Conservation (phyloP, 2,113 vertebrate species). For the Monarcha castaneiventris region DNA sequence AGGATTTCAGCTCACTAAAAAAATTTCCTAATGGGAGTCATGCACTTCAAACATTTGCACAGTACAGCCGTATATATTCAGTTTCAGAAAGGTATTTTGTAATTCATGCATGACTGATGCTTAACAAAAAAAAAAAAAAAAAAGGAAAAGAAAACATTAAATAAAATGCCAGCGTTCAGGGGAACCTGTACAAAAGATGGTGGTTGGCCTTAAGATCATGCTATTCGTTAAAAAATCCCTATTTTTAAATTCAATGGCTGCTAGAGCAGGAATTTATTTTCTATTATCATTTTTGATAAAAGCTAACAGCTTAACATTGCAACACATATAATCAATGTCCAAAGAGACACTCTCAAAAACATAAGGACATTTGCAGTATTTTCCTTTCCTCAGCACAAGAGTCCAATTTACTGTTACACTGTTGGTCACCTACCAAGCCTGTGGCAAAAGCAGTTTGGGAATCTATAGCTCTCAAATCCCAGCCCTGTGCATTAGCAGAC, state of each 20-base stretch:
- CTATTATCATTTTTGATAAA: background rate
- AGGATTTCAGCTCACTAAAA: constrained; percentile 18
- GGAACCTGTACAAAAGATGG: background rate
- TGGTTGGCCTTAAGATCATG: background rate
- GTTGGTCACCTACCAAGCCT: background rate
- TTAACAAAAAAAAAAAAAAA: background rate
- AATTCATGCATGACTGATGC: background rate
- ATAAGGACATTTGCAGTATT: background rate
- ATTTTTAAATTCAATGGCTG: background rate
- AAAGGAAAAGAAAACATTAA: background rate
- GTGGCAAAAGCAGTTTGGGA: background rate
- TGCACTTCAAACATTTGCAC: constrained; percentile 6
- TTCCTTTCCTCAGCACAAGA: background rate
- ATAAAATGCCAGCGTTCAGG: background rate
- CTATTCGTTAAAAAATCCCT: background rate
- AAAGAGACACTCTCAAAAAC: background rate
- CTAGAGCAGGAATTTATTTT: background rate
- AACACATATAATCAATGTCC: background rate
- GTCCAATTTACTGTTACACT: background rate
- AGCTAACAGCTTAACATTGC: background rate
- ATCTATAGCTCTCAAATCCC: background rate
- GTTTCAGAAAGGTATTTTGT: constrained; percentile 14
- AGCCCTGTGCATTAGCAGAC: background rate
- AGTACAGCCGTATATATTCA: background rate
- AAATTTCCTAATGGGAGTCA: background rate